A percentile compares a stretch with the other conserved stretches of the same genome.
Evolutionary conservation across 2,888 invertebrate species (phyloP).

Genomic region (Ophion ellenae): DNA sequence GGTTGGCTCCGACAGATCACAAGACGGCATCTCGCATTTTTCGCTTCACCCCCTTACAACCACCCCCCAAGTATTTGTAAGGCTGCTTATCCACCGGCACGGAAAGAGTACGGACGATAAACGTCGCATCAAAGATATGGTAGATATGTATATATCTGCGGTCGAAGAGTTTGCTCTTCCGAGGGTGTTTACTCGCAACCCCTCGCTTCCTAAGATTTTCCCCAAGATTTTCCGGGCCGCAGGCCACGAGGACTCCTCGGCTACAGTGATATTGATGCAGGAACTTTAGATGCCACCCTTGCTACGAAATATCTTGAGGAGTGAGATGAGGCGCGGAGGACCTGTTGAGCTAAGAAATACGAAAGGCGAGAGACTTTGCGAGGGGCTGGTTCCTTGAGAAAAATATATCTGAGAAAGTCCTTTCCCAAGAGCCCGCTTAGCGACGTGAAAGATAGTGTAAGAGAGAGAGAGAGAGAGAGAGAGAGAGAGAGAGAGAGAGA

Average conservation of each 20-base stretch:
- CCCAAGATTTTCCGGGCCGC: conserved; percentile 71
- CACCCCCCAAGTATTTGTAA: conserved; percentile 53
- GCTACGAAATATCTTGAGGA: conserved; percentile 53
- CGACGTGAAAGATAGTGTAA: conserved; percentile 16
- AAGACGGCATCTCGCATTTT: conserved; percentile 73
- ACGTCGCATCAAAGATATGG: conserved; percentile 51
- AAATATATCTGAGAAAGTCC: conserved; percentile 63
- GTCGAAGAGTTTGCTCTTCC: conserved; percentile 28
- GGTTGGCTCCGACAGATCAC: conserved; percentile 81
- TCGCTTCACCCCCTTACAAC: conserved; percentile 47
- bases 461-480: conserved; percentile 10
- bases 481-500: conserved; percentile 17
- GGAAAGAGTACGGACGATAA: conserved; percentile 63
- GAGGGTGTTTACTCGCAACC: conserved; percentile 56
- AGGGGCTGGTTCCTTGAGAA: conserved; percentile 68
- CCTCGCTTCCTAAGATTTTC: conserved; percentile 61
- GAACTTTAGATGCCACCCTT: conserved; percentile 46
- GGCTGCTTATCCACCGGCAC: conserved; percentile 58
- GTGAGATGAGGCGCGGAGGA: conserved; percentile 71
- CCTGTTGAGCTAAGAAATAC: conserved; percentile 78
- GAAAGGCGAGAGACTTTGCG: conserved; percentile 52
- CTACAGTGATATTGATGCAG: conserved; percentile 45
- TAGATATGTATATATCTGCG: conserved; percentile 9
- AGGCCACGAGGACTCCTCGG: conserved; percentile 49
- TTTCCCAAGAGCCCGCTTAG: conserved; percentile 19